These are phyloP conservation scores for Terebella lapidaria DNA, from an alignment of 2,888 invertebrate species.

Conservation along the genomic window DNA sequence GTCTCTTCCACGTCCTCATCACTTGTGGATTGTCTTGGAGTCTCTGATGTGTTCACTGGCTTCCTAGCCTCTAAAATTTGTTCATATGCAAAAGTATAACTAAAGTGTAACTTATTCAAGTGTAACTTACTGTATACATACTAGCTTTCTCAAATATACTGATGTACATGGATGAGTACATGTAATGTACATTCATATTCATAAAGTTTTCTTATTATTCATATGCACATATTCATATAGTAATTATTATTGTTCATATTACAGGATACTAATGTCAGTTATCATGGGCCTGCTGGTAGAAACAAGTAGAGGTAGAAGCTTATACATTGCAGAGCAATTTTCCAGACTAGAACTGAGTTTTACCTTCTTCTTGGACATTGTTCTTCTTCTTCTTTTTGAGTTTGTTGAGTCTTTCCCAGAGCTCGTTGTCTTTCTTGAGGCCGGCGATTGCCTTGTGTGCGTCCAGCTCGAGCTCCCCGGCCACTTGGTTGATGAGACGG, in stretches of 20 bases:
- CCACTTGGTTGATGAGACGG: slow-evolving; percentile 33
- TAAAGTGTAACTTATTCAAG: not conserved
- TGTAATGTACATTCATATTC: no score
- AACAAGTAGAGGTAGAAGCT: not conserved
- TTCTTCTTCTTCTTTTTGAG: slow-evolving; percentile 20
- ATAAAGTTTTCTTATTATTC: no score
- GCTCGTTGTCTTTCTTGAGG: slow-evolving; percentile 40
- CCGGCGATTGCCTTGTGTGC: slow-evolving; percentile 36
- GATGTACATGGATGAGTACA: no score
- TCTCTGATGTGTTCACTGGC: no score
- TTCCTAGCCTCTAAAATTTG: no score
- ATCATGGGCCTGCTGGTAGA: no score
- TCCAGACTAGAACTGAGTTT: not conserved
- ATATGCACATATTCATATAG: no score
- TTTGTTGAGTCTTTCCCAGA: slow-evolving; percentile 36
- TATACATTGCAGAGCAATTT: not conserved
- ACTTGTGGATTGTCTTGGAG: not conserved
- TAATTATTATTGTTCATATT: no score
- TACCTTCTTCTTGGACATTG: not conserved
- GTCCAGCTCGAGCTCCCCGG: slow-evolving; percentile 39
- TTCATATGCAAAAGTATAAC: not conserved
- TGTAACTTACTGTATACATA: no score
- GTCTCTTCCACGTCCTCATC: slow-evolving; percentile 16
- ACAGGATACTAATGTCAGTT: no score
- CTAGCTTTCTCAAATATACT: no score